phyloP scores from a whole-genome alignment of 2,797 vertebrate species.

The Falco peregrinus region DNA sequence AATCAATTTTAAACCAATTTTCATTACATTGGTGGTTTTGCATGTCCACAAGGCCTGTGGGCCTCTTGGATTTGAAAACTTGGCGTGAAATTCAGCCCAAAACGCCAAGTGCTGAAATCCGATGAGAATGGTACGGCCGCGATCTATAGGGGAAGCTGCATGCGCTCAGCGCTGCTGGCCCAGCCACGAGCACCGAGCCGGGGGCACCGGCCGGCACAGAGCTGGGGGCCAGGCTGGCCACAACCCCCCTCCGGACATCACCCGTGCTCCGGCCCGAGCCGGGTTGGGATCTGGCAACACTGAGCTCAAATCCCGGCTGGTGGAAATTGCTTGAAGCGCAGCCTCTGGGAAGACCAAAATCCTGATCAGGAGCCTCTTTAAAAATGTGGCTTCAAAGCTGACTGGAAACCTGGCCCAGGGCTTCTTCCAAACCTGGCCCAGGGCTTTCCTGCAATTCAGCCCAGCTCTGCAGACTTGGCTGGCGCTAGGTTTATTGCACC shows the following conservation, averaged over 20 bases:
- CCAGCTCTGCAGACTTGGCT: slow-evolving; percentile 49
- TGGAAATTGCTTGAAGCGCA: neutral
- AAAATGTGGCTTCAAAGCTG: slow-evolving; percentile 43
- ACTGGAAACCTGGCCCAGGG: slow-evolving; percentile 64
- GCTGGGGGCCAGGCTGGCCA: accelerated
- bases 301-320: neutral
- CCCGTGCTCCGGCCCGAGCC: neutral
- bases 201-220: neutral
- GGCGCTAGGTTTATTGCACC: slow-evolving; percentile 49
- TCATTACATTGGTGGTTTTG: slow-evolving; percentile 63
- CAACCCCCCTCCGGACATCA: neutral
- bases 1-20: slow-evolving; percentile 68
- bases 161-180: neutral
- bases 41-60: slow-evolving; percentile 49
- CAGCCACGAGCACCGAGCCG: neutral
- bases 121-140: neutral
- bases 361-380: slow-evolving; percentile 38
- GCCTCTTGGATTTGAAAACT: slow-evolving; percentile 53
- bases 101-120: slow-evolving; percentile 34
- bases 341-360: slow-evolving; percentile 35
- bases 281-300: neutral
- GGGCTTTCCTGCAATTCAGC: slow-evolving; percentile 39
- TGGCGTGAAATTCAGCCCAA: slow-evolving; percentile 36
- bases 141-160: slow-evolving; percentile 1
- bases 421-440: slow-evolving; percentile 25